phyloP scores from a whole-genome alignment of 2,113 vertebrate genomes.

The Donacobius atricapilla region DNA sequence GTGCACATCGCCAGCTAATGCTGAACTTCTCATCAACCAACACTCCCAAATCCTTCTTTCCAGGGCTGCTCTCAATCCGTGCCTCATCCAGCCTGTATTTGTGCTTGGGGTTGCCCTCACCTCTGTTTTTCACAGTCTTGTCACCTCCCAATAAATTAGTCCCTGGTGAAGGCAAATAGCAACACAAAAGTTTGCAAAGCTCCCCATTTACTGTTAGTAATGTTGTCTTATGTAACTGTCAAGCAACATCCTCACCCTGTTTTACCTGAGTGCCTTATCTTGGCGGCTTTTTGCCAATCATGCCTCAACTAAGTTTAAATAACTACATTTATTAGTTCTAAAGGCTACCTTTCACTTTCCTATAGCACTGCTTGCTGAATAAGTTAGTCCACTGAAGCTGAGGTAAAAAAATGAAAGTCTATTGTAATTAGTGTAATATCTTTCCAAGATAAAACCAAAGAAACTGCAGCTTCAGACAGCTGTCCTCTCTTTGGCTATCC shows the following conservation, averaged over 20 bases:
- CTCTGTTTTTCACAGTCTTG: not conserved
- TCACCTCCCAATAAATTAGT: constrained; percentile 45
- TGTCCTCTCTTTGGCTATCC: not conserved
- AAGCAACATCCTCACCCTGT: not conserved
- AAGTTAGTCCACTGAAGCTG: not conserved
- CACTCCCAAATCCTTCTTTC: not conserved
- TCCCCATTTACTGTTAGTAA: constrained; percentile 23
- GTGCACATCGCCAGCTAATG: fast-evolving
- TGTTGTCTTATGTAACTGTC: not conserved
- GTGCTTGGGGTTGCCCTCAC: not conserved
- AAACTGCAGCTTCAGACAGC: not conserved
- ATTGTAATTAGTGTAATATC: not conserved
- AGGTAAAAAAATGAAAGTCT: not conserved
- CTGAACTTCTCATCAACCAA: not conserved
- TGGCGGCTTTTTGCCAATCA: not conserved
- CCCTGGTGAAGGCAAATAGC: not conserved
- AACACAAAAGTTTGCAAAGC: not conserved
- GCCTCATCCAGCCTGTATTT: not conserved
- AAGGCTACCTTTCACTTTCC: not conserved
- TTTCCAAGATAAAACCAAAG: not conserved
- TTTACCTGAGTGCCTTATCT: not conserved
- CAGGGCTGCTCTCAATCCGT: not conserved
- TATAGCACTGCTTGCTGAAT: not conserved
- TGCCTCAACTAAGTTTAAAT: not conserved
- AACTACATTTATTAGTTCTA: not conserved